Evolutionary conservation across 2,888 invertebrate genomes (phyloP).

Genomic region (Eulithis prunata): DNA sequence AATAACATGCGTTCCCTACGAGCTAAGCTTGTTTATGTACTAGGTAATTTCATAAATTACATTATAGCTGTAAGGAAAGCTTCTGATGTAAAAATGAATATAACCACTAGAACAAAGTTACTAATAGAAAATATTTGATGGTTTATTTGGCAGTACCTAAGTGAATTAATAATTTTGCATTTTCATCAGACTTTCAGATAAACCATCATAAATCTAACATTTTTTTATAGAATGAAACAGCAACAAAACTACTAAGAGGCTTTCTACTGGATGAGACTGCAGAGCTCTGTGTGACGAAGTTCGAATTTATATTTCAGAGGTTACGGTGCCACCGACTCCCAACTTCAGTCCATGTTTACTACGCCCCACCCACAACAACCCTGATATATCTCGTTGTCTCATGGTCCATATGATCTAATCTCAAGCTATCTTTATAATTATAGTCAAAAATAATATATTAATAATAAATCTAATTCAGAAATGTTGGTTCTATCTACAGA

Average conservation of each 20-base stretch:
- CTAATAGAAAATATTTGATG: constrained; percentile 6
- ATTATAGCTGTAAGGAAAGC: too few relatives aligned
- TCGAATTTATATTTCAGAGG: constrained; percentile 83
- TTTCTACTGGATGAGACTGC: constrained; percentile 61
- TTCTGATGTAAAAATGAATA: too few relatives aligned
- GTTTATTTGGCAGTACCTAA: constrained; percentile 10
- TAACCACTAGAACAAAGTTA: background rate
- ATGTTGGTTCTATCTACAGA: constrained; percentile 83
- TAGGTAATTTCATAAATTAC: too few relatives aligned
- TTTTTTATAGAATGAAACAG: constrained; percentile 57
- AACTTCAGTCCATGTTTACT: constrained; percentile 79
- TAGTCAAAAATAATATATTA: constrained; percentile 35
- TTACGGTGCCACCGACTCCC: constrained; percentile 77
- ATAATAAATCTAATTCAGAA: constrained; percentile 63
- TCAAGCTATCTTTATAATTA: constrained; percentile 24
- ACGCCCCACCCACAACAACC: constrained; percentile 84
- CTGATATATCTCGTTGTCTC: constrained; percentile 86
- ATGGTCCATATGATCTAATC: constrained; percentile 86
- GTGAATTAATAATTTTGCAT: background rate
- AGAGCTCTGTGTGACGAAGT: constrained; percentile 74
- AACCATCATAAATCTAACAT: constrained; percentile 10
- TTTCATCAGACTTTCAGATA: constrained; percentile 10
- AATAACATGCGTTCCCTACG: too few relatives aligned
- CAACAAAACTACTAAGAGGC: constrained; percentile 71
- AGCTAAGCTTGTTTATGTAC: too few relatives aligned